Conservation (phyloP, 2,113 vertebrate genomes). For the Meleagris gallopavo region DNA sequence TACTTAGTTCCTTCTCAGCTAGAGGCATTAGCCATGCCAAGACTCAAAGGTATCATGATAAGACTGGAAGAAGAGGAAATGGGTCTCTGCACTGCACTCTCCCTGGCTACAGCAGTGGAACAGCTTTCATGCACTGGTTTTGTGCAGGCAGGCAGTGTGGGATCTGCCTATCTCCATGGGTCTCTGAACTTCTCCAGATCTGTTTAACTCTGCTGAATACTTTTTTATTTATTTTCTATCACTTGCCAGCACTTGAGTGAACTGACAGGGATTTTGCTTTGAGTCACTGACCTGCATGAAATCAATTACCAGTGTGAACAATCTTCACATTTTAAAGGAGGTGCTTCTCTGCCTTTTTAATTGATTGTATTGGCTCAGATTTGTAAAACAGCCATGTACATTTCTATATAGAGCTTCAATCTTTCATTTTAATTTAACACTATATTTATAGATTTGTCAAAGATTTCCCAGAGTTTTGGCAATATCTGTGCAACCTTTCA, state of each 20-base stretch:
- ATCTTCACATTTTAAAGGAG: not conserved
- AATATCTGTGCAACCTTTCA: not conserved
- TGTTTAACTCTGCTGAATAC: not conserved
- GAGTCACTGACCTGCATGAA: not conserved
- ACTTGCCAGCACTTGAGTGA: not conserved
- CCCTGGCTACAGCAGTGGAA: accelerated
- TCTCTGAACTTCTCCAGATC: not conserved
- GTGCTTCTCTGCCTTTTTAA: not conserved
- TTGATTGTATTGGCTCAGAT: not conserved
- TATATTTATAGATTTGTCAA: not conserved
- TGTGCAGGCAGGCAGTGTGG: not conserved
- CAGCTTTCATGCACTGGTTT: no score
- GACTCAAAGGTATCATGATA: not conserved
- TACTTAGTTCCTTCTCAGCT: not conserved
- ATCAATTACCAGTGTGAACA: not conserved
- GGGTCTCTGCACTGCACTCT: accelerated
- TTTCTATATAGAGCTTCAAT: not conserved
- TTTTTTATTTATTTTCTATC: not conserved
- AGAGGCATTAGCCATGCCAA: not conserved
- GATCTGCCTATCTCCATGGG: not conserved
- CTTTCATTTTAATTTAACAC: not conserved
- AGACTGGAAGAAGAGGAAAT: not conserved
- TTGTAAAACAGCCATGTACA: not conserved
- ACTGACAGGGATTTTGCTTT: not conserved
- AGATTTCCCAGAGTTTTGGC: not conserved